Percentiles rank a stretch among this genome's conserved stretches.
These are phyloP conservation scores for Ganaspis sp. DNA, from an alignment of 1,140 invertebrate species.

Conservation along the genomic window DNA sequence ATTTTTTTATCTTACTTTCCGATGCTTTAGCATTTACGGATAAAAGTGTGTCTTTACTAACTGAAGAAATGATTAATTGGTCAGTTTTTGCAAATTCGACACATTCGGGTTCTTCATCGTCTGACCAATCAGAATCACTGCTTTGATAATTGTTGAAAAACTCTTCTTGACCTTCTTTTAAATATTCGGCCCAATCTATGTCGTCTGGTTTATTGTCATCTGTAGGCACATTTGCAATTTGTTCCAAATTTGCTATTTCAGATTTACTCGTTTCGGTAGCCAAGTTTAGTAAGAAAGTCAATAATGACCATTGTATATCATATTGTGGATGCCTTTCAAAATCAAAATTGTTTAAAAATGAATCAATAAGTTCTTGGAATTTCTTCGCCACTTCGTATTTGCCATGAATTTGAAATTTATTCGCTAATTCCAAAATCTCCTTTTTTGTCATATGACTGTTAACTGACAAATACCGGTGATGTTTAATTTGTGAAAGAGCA, in stretches of 20 bases:
- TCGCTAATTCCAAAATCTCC: slow-evolving; percentile 63
- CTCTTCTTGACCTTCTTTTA: slow-evolving; percentile 70
- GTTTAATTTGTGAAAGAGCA: slow-evolving; percentile 72
- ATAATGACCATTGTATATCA: slow-evolving; percentile 72
- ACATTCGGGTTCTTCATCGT: slow-evolving; percentile 57
- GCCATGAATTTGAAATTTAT: slow-evolving; percentile 74
- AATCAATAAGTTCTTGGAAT: slow-evolving; percentile 65
- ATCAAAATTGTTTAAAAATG: slow-evolving; percentile 69
- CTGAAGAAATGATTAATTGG: slow-evolving; percentile 8
- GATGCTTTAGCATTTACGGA: background rate
- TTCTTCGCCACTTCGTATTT: slow-evolving; percentile 72
- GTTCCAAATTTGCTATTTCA: slow-evolving; percentile 53
- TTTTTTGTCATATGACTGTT: slow-evolving; percentile 69
- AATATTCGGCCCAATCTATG: slow-evolving; percentile 72
- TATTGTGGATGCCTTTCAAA: slow-evolving; percentile 73
- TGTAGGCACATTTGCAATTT: slow-evolving; percentile 24
- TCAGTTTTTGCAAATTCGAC: slow-evolving; percentile 29
- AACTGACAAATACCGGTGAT: slow-evolving; percentile 72
- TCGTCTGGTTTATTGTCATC: slow-evolving; percentile 64
- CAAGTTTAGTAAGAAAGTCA: slow-evolving; percentile 69
- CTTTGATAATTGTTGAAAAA: slow-evolving; percentile 69
- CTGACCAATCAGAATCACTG: slow-evolving; percentile 69
- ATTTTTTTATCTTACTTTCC: slow-evolving; percentile 39
- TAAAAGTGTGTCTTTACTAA: slow-evolving; percentile 14
- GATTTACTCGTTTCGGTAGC: slow-evolving; percentile 67